These are phyloP conservation scores for Oreochromis mossambicus DNA, from an alignment of 2,797 vertebrate genomes.

Conservation along the genomic window DNA sequence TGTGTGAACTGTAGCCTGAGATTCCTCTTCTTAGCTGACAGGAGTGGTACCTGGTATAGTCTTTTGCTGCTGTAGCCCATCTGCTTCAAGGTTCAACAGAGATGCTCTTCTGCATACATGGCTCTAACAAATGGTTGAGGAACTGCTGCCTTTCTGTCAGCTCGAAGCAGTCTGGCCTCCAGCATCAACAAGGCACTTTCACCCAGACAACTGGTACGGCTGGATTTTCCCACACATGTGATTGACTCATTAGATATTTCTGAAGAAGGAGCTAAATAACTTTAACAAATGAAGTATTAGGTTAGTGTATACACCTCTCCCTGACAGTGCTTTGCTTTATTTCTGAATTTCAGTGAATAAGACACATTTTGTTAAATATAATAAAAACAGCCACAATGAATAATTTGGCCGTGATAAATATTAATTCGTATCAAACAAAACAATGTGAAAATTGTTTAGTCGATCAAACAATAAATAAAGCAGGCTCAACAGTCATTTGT, in stretches of 20 bases:
- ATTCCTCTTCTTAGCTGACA: neutral
- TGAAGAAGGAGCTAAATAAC: neutral
- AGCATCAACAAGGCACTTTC: neutral
- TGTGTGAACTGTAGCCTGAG: neutral
- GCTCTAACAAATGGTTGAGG: neutral
- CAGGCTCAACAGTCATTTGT: neutral
- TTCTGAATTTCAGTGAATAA: neutral
- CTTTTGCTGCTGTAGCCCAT: neutral
- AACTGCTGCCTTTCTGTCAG: neutral
- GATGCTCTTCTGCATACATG: neutral
- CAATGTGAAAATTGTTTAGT: neutral
- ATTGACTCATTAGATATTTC: neutral
- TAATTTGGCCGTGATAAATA: neutral
- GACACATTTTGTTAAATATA: neutral
- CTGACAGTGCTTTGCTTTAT: neutral
- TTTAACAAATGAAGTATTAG: neutral
- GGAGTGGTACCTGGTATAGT: neutral
- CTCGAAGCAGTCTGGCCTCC: neutral
- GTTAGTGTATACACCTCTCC: neutral
- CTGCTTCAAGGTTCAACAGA: neutral
- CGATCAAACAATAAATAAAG: neutral
- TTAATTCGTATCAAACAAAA: neutral
- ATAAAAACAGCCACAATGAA: neutral
- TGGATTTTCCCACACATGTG: neutral
- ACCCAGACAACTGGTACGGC: neutral